phyloP scores from a whole-genome alignment of 30 jellyfish, hydroid and myxozoan species.

The Phacellophora camtschatica region DNA sequence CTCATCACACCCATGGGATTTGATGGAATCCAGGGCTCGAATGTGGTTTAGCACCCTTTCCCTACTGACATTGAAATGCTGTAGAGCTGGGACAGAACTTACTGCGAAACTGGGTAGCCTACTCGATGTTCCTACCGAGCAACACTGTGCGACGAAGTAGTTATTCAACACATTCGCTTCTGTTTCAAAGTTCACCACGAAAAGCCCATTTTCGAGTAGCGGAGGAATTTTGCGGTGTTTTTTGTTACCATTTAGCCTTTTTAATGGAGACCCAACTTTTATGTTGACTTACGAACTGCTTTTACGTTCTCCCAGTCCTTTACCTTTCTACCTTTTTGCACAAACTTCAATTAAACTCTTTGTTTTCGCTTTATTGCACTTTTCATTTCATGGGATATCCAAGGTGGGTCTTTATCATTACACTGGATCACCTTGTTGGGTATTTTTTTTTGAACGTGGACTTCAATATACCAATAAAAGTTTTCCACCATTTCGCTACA shows the following conservation, averaged over 20 bases:
- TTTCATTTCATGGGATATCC: constrained; percentile 51
- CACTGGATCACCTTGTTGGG: constrained; percentile 16
- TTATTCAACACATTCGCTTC: constrained; percentile 21
- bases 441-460: constrained; percentile 10
- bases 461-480: not conserved
- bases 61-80: constrained; percentile 23
- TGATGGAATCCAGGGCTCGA: constrained; percentile 14
- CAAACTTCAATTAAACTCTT: constrained; percentile 36
- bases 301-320: constrained; percentile 46
- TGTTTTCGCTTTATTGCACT: constrained; percentile 26
- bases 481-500: constrained; percentile 21
- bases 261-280: constrained; percentile 41
- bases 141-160: constrained; percentile 48
- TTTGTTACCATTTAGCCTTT: constrained; percentile 7
- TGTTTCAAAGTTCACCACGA: constrained; percentile 17
- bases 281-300: not conserved
- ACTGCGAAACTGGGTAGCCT: constrained; percentile 14
- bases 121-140: constrained; percentile 25
- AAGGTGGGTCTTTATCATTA: constrained; percentile 45
- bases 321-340: constrained; percentile 40
- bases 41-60: constrained; percentile 27
- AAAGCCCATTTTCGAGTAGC: constrained; percentile 21
- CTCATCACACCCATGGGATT: too few relatives aligned
- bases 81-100: constrained; percentile 15
- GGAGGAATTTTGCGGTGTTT: constrained; percentile 50